Evolutionary conservation across 1,140 invertebrate genomes (phyloP).

Genomic region (Drosophila pachea): DNA sequence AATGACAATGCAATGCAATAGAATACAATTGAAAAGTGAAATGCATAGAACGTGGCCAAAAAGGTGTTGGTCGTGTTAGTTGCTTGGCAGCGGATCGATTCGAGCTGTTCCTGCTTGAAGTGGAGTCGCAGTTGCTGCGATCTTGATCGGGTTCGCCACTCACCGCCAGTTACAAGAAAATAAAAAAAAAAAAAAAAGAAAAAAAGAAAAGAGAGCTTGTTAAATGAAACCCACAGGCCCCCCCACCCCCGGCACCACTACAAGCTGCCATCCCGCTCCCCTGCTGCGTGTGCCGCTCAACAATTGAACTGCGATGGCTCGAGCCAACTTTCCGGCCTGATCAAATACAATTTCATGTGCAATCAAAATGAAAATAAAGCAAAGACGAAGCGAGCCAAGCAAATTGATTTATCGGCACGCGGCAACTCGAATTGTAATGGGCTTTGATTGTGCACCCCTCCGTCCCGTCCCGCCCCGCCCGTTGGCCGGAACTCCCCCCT

Average conservation of each 20-base stretch:
- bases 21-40: slow-evolving; percentile 28
- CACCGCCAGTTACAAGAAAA: slow-evolving; percentile 8
- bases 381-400: slow-evolving; percentile 29
- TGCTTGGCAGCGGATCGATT: background rate
- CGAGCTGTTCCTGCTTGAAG: slow-evolving; percentile 11
- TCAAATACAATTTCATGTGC: slow-evolving; percentile 58
- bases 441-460: slow-evolving; percentile 40
- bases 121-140: slow-evolving; percentile 6
- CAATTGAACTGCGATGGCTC: slow-evolving; percentile 12
- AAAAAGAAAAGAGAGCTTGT: slow-evolving; percentile 16
- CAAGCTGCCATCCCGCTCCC: background rate
- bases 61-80: background rate
- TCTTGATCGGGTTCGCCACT: slow-evolving; percentile 28
- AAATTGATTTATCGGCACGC: slow-evolving; percentile 74
- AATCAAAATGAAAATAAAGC: slow-evolving; percentile 58
- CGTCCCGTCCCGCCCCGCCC: background rate
- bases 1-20: slow-evolving; percentile 4
- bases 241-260: background rate
- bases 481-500: background rate
- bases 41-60: slow-evolving; percentile 23
- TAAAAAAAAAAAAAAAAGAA: too few relatives aligned
- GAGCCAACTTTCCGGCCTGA: slow-evolving; percentile 17
- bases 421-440: slow-evolving; percentile 61
- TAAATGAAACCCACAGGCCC: slow-evolving; percentile 8
- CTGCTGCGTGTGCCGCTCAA: background rate